Evolutionary conservation across 2,888 invertebrate genomes (phyloP), one percentile per base, ranked within the genome.

Genomic region (Tinea pellionella): DNA sequence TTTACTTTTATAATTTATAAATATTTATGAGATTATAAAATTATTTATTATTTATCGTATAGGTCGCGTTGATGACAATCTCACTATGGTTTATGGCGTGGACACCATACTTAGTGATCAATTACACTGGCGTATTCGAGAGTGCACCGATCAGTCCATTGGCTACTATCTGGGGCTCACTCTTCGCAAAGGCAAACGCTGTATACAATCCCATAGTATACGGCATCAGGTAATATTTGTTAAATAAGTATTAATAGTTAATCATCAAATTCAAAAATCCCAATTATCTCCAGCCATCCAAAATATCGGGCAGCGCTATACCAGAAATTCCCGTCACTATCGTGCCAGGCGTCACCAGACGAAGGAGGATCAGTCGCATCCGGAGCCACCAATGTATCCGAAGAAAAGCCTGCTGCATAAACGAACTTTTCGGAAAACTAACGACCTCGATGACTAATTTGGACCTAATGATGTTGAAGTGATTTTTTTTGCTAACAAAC

Each of bases 131-230:
- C 51, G 91, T 95, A 61, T 94, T 95, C 71, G 92, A 93, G 68
- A 89, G 90, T 61, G 88, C 89, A 51, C 91, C 90, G 56, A 91
- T 96, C 67, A 93, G 90, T 65, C 96, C 96, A 13, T 84, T 96
- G 65, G 92, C 92, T 65, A 95, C 95, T 61, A 95, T 96, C 78
- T 95, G 95, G 94, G 94, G 95, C 60, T 95, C 96, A 37, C 90
- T 96, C 67, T 96, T 97, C 75, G 96, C 96, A 62, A 97, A 97
- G 83, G 94, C 96, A 63, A 96, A 95, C 69, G 94, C 95, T 64
- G 93, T 94, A 63, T 96, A 96, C 88, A 96, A 96, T 81, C 96
- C 96, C 19, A 94, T 96, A 74, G 95, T 96, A 65, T 96, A 96
- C 74, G 96, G 94, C 68, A 95, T 96, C 80, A 95, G 94, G 94